A percentile compares a stretch with the other conserved stretches of the same genome.
Conservation (phyloP, 2,797 vertebrate species). For the Sternarchorhynchus goeldii region DNA sequence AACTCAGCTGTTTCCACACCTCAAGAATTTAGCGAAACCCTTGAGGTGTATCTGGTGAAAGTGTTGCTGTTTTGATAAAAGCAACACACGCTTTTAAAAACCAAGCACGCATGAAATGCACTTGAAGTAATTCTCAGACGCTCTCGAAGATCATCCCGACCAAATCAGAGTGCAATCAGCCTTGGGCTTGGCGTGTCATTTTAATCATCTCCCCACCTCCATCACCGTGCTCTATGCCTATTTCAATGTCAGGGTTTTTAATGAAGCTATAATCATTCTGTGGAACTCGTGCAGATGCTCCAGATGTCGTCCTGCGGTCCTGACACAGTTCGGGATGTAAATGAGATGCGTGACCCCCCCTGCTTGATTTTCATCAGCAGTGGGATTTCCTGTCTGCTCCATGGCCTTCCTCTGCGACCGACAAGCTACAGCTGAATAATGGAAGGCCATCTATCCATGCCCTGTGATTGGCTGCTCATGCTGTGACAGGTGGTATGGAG, state of each 20-base stretch:
- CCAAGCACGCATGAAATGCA: constrained; percentile 6
- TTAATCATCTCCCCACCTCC: constrained; percentile 42
- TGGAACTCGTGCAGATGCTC: constrained; percentile 43
- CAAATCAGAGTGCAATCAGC: constrained; percentile 45
- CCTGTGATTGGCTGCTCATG: constrained; percentile 44
- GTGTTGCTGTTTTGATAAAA: constrained; percentile 45
- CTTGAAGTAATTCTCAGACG: constrained; percentile 1
- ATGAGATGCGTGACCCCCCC: constrained; percentile 46
- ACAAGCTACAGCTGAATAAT: constrained; percentile 61
- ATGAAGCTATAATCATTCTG: constrained; percentile 40
- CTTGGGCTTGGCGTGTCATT: constrained; percentile 43
- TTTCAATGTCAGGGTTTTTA: constrained; percentile 51
- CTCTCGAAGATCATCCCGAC: constrained; percentile 22
- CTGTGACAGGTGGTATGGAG: constrained; percentile 42
- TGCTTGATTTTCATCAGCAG: constrained; percentile 44
- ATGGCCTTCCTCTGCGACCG: constrained; percentile 26
- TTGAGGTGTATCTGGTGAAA: constrained; percentile 21
- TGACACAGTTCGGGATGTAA: constrained; percentile 54
- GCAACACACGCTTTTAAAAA: constrained; percentile 22
- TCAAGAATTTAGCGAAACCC: constrained; percentile 31
- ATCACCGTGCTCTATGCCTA: constrained; percentile 30
- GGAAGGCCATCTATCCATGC: constrained; percentile 46
- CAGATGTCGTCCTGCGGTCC: constrained; percentile 44
- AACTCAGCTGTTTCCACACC: constrained; percentile 35
- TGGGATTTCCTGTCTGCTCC: constrained; percentile 53